Evolutionary conservation across 1,140 invertebrate genomes (phyloP).

Genomic region (Onthophagus taurus): DNA sequence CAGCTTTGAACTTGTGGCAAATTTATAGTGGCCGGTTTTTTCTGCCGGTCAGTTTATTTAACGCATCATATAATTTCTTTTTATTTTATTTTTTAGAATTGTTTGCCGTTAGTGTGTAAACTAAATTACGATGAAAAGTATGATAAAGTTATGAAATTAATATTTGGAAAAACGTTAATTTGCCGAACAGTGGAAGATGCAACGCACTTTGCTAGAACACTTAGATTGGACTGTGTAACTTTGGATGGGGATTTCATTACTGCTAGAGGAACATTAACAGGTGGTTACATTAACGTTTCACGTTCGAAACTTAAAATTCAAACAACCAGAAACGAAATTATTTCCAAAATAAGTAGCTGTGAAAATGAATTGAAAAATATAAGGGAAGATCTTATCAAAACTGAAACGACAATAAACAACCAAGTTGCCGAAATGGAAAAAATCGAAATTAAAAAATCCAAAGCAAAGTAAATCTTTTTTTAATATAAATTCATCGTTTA

Average conservation of each 20-base stretch:
- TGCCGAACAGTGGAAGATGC: slow-evolving; percentile 95
- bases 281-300: slow-evolving; percentile 95
- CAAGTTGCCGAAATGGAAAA: slow-evolving; percentile 95
- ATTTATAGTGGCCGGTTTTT: no score
- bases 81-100: slow-evolving; percentile 67
- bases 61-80: no score
- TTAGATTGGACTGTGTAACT: slow-evolving; percentile 95
- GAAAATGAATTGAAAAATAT: slow-evolving; percentile 73
- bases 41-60: no score
- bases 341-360: slow-evolving; percentile 69
- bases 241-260: slow-evolving; percentile 82
- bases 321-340: slow-evolving; percentile 81
- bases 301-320: slow-evolving; percentile 93
- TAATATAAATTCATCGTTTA: neutral
- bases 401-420: slow-evolving; percentile 82
- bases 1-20: no score
- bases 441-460: slow-evolving; percentile 94
- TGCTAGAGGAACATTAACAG: slow-evolving; percentile 72
- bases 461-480: slow-evolving; percentile 82
- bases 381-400: slow-evolving; percentile 73
- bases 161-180: slow-evolving; percentile 96
- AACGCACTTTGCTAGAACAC: slow-evolving; percentile 86
- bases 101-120: slow-evolving; percentile 95
- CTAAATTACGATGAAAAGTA: slow-evolving; percentile 86
- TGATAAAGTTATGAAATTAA: slow-evolving; percentile 88